These are phyloP conservation scores for Drosophila percnosoma DNA, from an alignment of 2,888 invertebrate species.

Conservation along the genomic window DNA sequence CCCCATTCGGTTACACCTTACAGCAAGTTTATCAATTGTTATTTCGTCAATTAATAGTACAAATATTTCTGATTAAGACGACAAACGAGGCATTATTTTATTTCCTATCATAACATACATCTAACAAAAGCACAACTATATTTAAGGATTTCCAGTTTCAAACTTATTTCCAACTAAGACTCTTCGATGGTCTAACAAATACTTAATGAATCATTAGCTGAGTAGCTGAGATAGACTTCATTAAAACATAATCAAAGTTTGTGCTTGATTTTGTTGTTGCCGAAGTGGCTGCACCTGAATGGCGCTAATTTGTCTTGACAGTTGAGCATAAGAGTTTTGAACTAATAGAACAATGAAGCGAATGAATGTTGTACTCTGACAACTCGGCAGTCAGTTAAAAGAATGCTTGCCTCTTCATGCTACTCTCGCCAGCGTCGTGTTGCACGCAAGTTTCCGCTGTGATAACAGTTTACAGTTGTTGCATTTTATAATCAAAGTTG, in stretches of 20 bases:
- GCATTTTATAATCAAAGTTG: conserved; percentile 79
- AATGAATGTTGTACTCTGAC: conserved; percentile 7
- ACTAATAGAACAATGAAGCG: conserved; percentile 47
- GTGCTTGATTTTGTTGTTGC: conserved; percentile 9
- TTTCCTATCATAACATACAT: neutral
- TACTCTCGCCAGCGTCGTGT: conserved; percentile 5
- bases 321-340: conserved; percentile 36
- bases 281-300: conserved; percentile 23
- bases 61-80: neutral
- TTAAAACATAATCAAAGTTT: conserved; percentile 42
- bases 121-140: neutral
- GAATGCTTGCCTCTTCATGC: neutral
- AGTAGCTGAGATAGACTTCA: conserved; percentile 2
- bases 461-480: conserved; percentile 76
- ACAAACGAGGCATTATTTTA: neutral
- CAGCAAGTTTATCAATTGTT: neutral
- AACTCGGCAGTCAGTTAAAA: conserved; percentile 32
- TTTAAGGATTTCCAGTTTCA: neutral
- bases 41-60: neutral
- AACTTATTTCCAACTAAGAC: neutral
- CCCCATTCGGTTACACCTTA: neutral
- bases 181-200: neutral
- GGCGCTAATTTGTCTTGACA: conserved; percentile 55
- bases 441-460: conserved; percentile 63
- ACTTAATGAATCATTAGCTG: conserved; percentile 5